phyloP scores from a whole-genome alignment of 2,888 invertebrate species.

The Conistra vaccinii region DNA sequence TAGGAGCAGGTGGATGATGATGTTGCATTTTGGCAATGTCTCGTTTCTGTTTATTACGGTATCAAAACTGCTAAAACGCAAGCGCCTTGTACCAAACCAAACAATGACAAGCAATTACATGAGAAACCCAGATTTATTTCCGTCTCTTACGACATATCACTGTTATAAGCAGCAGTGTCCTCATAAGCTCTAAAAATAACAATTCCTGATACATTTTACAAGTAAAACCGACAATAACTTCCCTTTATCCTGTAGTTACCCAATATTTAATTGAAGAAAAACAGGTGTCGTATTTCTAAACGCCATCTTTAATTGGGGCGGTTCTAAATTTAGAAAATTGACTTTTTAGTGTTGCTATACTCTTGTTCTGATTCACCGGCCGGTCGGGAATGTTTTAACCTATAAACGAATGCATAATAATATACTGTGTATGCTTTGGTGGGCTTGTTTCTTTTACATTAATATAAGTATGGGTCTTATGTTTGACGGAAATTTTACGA shows the following conservation, averaged over 20 bases:
- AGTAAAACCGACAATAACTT: slow-evolving; percentile 25
- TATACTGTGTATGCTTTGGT: slow-evolving; percentile 51
- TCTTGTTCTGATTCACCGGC: slow-evolving; percentile 65
- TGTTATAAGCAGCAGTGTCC: slow-evolving; percentile 47
- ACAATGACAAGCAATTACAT: slow-evolving; percentile 43
- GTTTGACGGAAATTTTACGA: slow-evolving; percentile 30
- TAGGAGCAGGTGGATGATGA: not conserved
- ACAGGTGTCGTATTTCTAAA: slow-evolving; percentile 78
- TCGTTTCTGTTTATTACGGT: not conserved
- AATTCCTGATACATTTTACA: slow-evolving; percentile 41
- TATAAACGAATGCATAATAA: slow-evolving; percentile 62
- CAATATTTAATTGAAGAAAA: slow-evolving; percentile 72
- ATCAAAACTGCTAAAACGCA: not conserved
- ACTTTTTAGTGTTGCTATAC: slow-evolving; percentile 74
- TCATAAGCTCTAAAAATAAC: slow-evolving; percentile 55
- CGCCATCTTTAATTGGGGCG: slow-evolving; percentile 77
- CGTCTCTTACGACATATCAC: slow-evolving; percentile 53
- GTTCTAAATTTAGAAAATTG: slow-evolving; percentile 77
- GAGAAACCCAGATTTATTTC: slow-evolving; percentile 52
- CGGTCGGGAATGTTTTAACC: slow-evolving; percentile 61
- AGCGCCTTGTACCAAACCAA: not conserved
- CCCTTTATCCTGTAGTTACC: slow-evolving; percentile 42
- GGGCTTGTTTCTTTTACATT: slow-evolving; percentile 38
- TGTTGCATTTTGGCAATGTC: not conserved
- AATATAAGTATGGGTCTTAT: slow-evolving; percentile 44